Conservation (phyloP, 2,797 vertebrate species). For the Anguilla pacifica region DNA sequence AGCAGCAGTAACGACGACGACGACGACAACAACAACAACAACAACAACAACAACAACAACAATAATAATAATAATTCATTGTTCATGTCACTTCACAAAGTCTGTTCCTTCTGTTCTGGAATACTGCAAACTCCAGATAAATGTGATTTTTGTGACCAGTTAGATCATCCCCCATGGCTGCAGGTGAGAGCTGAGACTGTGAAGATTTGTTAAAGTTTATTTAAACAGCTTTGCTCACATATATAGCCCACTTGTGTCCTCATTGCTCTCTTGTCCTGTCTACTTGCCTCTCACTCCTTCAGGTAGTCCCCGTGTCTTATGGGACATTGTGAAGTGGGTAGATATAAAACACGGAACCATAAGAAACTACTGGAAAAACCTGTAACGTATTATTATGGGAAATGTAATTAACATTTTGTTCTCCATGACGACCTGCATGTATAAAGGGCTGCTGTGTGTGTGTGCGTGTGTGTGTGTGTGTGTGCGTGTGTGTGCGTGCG, state of each 20-base stretch:
- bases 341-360: background rate
- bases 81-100: background rate
- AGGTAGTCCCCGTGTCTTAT: background rate
- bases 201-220: background rate
- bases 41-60: background rate
- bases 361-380: background rate
- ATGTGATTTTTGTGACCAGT: background rate
- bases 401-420: background rate
- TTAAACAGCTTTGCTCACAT: conserved; percentile 15
- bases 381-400: background rate
- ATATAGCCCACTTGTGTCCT: background rate
- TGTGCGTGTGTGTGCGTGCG: background rate
- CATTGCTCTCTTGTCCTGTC: background rate
- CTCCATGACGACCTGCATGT: background rate
- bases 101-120: background rate
- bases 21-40: too few species aligned
- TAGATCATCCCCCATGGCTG: background rate
- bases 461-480: too few species aligned
- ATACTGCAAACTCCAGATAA: background rate
- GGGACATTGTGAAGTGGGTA: background rate
- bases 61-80: background rate
- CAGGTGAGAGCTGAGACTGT: conserved; percentile 14
- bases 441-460: background rate
- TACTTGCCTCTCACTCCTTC: background rate
- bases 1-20: too few species aligned